A percentile compares a stretch with the other conserved stretches of the same genome.
Conservation (phyloP, 2,797 vertebrate genomes). For the Chelmon rostratus region DNA sequence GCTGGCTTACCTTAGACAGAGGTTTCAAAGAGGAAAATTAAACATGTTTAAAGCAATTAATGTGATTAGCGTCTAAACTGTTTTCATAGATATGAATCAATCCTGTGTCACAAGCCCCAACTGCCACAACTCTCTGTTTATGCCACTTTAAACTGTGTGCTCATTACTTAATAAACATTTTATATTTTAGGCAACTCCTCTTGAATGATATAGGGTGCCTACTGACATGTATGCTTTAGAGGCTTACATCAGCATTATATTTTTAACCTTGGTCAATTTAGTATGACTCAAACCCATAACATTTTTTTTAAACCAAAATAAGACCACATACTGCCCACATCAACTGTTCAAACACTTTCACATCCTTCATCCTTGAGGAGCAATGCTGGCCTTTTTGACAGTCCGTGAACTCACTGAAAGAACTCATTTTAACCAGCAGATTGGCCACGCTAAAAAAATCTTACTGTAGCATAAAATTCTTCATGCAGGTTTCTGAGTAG, state of each 20-base stretch:
- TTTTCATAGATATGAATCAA: slow-evolving; percentile 81
- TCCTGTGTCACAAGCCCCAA: slow-evolving; percentile 51
- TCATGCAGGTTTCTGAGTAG: slow-evolving; percentile 55
- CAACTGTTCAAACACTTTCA: slow-evolving; percentile 24
- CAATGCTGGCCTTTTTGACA: slow-evolving; percentile 33
- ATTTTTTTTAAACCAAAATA: neutral
- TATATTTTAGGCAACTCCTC: slow-evolving; percentile 25
- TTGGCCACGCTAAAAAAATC: slow-evolving; percentile 53
- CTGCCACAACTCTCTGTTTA: slow-evolving; percentile 48
- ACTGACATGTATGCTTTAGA: slow-evolving; percentile 24
- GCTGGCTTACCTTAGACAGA: slow-evolving; percentile 63
- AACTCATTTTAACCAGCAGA: slow-evolving; percentile 47
- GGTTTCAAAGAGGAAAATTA: slow-evolving; percentile 79
- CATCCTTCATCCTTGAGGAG: slow-evolving; percentile 13
- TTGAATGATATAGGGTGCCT: neutral
- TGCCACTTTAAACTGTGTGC: slow-evolving; percentile 42
- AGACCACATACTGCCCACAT: slow-evolving; percentile 19
- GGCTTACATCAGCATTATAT: slow-evolving; percentile 23
- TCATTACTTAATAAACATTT: slow-evolving; percentile 47
- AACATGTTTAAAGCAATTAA: slow-evolving; percentile 86
- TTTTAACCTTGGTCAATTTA: slow-evolving; percentile 17
- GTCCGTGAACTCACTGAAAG: slow-evolving; percentile 50
- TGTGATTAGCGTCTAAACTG: slow-evolving; percentile 84
- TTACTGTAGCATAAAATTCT: slow-evolving; percentile 49
- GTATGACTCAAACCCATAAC: slow-evolving; percentile 22